These are phyloP conservation scores for Melospiza melodia DNA, from an alignment of 2,113 vertebrate species.

Conservation along the genomic window DNA sequence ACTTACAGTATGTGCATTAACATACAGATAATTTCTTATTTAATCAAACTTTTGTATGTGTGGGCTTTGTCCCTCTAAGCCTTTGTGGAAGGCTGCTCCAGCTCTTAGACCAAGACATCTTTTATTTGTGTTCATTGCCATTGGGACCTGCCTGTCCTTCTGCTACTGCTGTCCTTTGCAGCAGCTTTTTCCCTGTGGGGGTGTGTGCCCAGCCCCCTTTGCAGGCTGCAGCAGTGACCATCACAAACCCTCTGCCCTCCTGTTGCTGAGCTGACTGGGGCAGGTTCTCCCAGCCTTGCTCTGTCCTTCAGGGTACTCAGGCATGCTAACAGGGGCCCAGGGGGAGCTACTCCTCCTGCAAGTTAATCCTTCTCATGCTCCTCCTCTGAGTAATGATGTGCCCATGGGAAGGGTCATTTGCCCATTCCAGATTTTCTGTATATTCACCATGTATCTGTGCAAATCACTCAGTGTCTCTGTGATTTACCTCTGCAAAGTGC, in stretches of 20 bases:
- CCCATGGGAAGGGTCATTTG: neutral
- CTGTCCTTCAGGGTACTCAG: neutral
- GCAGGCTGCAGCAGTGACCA: neutral
- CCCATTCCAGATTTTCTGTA: neutral
- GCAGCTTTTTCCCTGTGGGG: neutral
- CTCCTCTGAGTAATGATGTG: neutral
- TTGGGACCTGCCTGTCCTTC: neutral
- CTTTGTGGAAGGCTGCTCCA: neutral
- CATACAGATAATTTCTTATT: neutral
- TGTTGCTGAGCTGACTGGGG: neutral
- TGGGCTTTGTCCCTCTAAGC: accelerated
- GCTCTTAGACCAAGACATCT: neutral
- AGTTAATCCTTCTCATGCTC: neutral
- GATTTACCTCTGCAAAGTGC: neutral
- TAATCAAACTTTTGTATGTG: neutral
- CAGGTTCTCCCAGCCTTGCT: neutral
- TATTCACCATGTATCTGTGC: neutral
- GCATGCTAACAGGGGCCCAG: neutral
- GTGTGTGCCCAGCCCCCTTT: neutral
- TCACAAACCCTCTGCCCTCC: accelerated
- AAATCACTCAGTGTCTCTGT: neutral
- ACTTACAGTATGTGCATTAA: neutral
- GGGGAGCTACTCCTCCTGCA: neutral
- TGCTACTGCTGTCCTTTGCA: neutral
- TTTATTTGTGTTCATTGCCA: neutral